Conservation (phyloP, 2,888 invertebrate genomes). For the Amphipyra berbera region DNA sequence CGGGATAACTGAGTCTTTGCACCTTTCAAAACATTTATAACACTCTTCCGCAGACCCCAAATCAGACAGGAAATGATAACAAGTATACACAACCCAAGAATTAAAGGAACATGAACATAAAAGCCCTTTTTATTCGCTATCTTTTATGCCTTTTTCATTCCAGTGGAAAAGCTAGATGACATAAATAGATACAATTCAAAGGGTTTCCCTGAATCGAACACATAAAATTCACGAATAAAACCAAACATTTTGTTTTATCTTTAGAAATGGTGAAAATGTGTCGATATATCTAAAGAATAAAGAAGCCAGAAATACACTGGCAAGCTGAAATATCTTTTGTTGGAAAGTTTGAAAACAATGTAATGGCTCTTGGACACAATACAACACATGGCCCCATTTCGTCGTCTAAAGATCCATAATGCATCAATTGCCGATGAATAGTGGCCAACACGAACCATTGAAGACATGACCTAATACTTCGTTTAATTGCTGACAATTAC, state of each 20-base stretch:
- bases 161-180: constrained; percentile 52
- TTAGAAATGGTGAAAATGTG: constrained; percentile 29
- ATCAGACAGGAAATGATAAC: constrained; percentile 27
- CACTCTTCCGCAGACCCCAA: neutral
- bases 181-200: constrained; percentile 56
- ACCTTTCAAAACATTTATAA: no score
- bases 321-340: neutral
- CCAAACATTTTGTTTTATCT: constrained; percentile 53
- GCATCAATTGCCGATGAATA: neutral
- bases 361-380: neutral
- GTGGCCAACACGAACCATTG: neutral
- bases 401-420: neutral
- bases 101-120: constrained; percentile 42
- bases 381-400: neutral
- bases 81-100: constrained; percentile 43
- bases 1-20: no score
- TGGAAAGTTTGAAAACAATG: neutral
- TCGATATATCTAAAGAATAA: constrained; percentile 11
- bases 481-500: constrained; percentile 13
- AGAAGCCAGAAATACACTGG: constrained; percentile 5
- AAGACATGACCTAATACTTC: neutral
- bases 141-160: constrained; percentile 50
- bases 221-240: constrained; percentile 50
- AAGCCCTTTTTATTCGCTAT: constrained; percentile 45
- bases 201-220: constrained; percentile 51